phyloP scores from a whole-genome alignment of 2,888 invertebrate species.

The Heliconius cydno region DNA sequence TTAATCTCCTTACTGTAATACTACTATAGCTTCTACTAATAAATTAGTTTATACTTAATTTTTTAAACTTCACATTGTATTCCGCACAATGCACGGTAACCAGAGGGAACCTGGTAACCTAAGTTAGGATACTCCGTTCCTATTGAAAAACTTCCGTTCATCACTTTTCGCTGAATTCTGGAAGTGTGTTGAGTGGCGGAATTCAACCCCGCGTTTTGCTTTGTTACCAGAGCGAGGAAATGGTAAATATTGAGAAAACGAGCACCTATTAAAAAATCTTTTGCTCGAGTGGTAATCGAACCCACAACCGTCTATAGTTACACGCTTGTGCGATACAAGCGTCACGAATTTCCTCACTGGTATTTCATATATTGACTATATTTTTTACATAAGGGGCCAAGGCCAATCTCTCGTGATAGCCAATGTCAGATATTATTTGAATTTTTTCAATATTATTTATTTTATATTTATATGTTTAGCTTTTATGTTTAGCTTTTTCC shows the following conservation, averaged over 20 bases:
- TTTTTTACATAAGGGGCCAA: too few species aligned
- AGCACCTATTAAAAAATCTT: not conserved
- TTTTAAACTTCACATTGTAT: not conserved
- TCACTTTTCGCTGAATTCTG: not conserved
- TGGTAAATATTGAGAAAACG: not conserved
- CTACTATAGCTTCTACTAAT: not conserved
- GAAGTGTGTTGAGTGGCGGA: not conserved
- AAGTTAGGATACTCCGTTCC: not conserved
- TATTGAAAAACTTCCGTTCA: not conserved
- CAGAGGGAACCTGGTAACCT: not conserved
- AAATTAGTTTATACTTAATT: not conserved
- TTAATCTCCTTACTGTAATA: slow-evolving; percentile 23
- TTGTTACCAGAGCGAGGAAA: not conserved
- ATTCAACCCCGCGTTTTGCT: not conserved
- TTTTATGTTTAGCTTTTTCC: too few species aligned
- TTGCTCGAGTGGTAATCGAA: not conserved
- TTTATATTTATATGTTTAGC: too few species aligned
- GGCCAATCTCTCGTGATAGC: too few species aligned
- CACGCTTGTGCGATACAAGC: too few species aligned
- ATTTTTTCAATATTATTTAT: too few species aligned
- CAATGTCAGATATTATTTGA: too few species aligned
- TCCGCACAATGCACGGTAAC: not conserved
- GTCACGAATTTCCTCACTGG: too few species aligned
- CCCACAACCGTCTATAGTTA: too few species aligned
- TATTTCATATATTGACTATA: too few species aligned